Evolutionary conservation across 92 coral and sea anemone species (phyloP).

Genomic region (Parazoanthus atlanticus): DNA sequence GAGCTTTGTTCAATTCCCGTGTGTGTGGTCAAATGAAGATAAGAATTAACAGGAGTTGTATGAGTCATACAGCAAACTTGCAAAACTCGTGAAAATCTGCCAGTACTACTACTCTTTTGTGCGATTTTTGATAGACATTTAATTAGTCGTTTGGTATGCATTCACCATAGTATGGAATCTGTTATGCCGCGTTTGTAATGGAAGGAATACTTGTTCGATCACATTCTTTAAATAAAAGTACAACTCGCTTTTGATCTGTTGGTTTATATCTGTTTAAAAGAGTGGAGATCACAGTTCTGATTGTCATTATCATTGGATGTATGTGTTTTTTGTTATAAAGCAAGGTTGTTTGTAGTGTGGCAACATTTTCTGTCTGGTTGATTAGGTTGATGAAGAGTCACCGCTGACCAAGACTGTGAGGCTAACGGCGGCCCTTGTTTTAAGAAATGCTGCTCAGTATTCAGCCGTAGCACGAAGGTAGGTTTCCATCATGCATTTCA

Average conservation of each 20-base stretch:
- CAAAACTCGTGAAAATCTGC: too few species aligned
- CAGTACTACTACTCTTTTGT: too few species aligned
- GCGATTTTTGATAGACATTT: too few species aligned
- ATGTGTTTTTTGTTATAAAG: neutral
- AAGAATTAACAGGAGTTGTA: too few species aligned
- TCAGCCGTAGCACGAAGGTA: slow-evolving; percentile 97
- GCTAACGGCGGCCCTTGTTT: slow-evolving; percentile 91
- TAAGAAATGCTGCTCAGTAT: slow-evolving; percentile 93
- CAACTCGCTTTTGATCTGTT: neutral
- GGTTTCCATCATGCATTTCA: neutral
- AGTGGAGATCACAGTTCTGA: neutral
- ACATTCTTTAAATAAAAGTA: too few species aligned
- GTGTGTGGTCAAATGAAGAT: too few species aligned
- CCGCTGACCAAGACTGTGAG: slow-evolving; percentile 96
- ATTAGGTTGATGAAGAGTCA: slow-evolving; percentile 91
- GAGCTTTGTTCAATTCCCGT: too few species aligned
- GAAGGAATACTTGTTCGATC: too few species aligned
- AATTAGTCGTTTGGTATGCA: too few species aligned
- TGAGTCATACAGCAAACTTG: too few species aligned
- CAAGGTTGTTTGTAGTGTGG: neutral
- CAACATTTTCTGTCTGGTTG: neutral
- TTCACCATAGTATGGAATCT: too few species aligned
- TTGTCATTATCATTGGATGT: neutral
- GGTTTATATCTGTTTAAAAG: neutral
- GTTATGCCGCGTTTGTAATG: too few species aligned